phyloP scores from a whole-genome alignment of 2,797 vertebrate genomes.

The Pseudochirops cupreus region DNA sequence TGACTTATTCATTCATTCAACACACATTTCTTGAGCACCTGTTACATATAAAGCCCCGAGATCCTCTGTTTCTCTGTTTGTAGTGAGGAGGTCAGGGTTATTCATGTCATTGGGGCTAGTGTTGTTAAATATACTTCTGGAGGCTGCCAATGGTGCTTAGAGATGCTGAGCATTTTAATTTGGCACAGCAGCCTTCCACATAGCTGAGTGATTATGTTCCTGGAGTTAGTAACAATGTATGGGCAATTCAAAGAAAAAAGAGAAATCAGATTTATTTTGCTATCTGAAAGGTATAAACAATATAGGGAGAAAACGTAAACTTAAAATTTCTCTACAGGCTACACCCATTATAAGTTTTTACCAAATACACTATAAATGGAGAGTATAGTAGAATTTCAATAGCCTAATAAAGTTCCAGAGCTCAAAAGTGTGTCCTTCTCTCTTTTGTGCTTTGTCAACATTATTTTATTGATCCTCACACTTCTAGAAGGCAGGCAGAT shows the following conservation, averaged over 20 bases:
- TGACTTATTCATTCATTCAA: background rate
- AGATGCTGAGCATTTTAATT: slow-evolving; percentile 74
- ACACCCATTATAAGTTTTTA: slow-evolving; percentile 22
- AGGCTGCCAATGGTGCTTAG: slow-evolving; percentile 65
- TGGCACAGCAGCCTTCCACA: slow-evolving; percentile 68
- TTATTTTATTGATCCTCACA: slow-evolving; percentile 19
- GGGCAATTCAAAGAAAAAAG: slow-evolving; percentile 69
- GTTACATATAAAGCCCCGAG: background rate
- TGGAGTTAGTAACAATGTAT: slow-evolving; percentile 60
- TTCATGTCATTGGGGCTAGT: background rate
- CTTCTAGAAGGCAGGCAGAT: background rate
- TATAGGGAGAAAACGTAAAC: background rate
- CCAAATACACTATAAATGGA: slow-evolving; percentile 15
- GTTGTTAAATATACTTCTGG: background rate
- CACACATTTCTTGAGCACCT: background rate
- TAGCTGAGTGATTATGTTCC: slow-evolving; percentile 59
- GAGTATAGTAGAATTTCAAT: slow-evolving; percentile 1
- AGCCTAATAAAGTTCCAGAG: slow-evolving; percentile 68
- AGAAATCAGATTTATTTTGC: slow-evolving; percentile 51
- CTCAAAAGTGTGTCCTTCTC: slow-evolving; percentile 30
- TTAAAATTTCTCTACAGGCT: background rate
- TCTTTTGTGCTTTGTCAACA: background rate
- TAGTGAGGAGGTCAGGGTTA: background rate
- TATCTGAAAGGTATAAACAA: background rate
- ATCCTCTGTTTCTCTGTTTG: background rate